A percentile compares a stretch with the other conserved stretches of the same genome.
Conservation (phyloP, 2,797 vertebrate genomes). For the Siniperca scherzeri region DNA sequence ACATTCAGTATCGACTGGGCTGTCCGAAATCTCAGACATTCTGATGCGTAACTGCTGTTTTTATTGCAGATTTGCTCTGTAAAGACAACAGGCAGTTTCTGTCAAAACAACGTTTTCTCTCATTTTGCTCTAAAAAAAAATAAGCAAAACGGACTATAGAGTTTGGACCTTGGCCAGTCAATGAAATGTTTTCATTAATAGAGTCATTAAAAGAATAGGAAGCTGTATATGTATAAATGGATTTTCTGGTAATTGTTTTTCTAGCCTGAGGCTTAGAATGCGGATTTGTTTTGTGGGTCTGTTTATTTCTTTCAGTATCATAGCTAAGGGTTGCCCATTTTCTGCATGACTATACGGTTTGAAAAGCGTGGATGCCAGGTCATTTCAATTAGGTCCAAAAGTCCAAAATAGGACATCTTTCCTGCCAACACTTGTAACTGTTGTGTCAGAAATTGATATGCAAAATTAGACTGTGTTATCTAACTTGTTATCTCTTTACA, state of each 20-base stretch:
- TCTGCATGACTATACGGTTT: slow-evolving; percentile 72
- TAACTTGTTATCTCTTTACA: background rate
- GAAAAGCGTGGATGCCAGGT: slow-evolving; percentile 51
- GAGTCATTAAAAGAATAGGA: slow-evolving; percentile 82
- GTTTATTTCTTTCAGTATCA: slow-evolving; percentile 80
- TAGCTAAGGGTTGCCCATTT: slow-evolving; percentile 71
- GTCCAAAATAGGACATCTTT: slow-evolving; percentile 38
- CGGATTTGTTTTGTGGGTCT: slow-evolving; percentile 74
- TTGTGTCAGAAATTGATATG: slow-evolving; percentile 35
- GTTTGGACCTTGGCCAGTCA: slow-evolving; percentile 62
- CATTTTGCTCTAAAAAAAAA: slow-evolving; percentile 41
- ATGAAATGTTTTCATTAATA: slow-evolving; percentile 82
- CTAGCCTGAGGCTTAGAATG: slow-evolving; percentile 75
- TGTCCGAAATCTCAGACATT: slow-evolving; percentile 32
- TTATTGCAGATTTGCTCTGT: slow-evolving; percentile 45
- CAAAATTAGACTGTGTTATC: slow-evolving; percentile 24
- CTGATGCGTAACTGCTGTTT: slow-evolving; percentile 33
- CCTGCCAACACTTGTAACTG: slow-evolving; percentile 28
- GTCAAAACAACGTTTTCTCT: slow-evolving; percentile 31
- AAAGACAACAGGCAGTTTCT: slow-evolving; percentile 39
- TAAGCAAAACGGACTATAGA: slow-evolving; percentile 54
- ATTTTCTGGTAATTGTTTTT: slow-evolving; percentile 88
- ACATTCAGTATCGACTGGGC: slow-evolving; percentile 12
- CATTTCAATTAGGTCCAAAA: slow-evolving; percentile 72
- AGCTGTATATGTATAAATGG: slow-evolving; percentile 82